Base-by-base conservation (phyloP, 2,888 invertebrate species). In the Pheosia tremula region DNA sequence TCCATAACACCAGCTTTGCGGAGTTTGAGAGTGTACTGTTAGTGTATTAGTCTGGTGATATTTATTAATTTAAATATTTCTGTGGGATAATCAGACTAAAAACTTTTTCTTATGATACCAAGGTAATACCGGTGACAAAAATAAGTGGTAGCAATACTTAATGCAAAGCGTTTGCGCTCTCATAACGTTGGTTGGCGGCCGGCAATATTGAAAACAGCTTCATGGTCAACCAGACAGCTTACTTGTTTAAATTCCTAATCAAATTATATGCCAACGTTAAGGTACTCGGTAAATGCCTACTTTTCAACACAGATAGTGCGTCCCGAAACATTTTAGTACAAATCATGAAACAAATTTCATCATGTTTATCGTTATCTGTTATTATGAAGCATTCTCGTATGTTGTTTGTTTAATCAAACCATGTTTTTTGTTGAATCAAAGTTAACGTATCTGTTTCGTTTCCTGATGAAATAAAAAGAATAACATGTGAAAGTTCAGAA, bases 171-270 rank as follows among this genome's bases (percentile, higher is more conserved):
- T 36, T 56, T 9, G 45, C 24, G 49, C 52, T 60, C 52, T 52
- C 38, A 58, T 50, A 73, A 73, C 67, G 56, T 75, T 62, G 64
- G 75, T 58, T 61, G 68, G 57, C 50, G 49, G 47, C 58, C 50
- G 56, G 38, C 61, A 62, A 61, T 67, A 67, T 63, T 63, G 62
- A 54, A 24, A 60, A 61, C 58, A 43, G 50, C 58, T 41, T 72
- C 74, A 74, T 62, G 75, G 74, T 50, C 73, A 68, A 72, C 74
- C 55, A 60, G 63, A 60, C 62, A 62, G 64, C 62, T 68, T 24
- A 57, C 50, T 56, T 8, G 39, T 56, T 52, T n/a, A 49, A 57
- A 53, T 47, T 57, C 56, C 57, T 57, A 54, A 13, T 56, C 24
- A 13, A 13, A 37, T 57, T 38, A 57, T 24, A 24, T 24, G 24